Evolutionary conservation across 1,140 invertebrate species (phyloP), one percentile per base, ranked within the genome.

Genomic region (Hyposmocoma kahamanoa): DNA sequence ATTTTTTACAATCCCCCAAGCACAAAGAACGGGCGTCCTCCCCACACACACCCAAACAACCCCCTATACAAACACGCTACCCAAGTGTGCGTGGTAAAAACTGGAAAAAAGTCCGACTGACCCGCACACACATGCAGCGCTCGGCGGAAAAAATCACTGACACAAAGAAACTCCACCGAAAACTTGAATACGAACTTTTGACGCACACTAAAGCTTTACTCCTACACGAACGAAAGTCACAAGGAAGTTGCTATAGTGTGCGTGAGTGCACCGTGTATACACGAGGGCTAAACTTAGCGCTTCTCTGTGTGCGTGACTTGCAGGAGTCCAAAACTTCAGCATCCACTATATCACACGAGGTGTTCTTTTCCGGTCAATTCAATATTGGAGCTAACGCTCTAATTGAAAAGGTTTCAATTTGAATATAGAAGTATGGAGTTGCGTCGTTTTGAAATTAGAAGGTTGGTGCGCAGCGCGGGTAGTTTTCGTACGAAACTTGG

Each of bases 81-180:
- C 20, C 49, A 10, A 53, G 67, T 74, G 70, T 67, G 73, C 47
- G 72, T 69, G 56, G 59, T 66, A 78, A 82, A 81, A 84, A 82
- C 76, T 78, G 70, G 74, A 77, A 84, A 84, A 84, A 84, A 84
- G 79, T 66, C n/a, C 67, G 51, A 79, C 77, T 84, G 79, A 81
- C 77, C 75, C 50, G 62, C 78, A 75, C 81, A 83, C 81, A 84
- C 77, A 67, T 24, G 47, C 47, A 52, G 47, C 49, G 48, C 53
- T 28, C 66, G 66, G 72, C 73, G 77, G 72, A 84, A 84, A 84
- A 84, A 84, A 84, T 83, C 77, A 84, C 79, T 63, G 77, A 84
- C 81, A 84, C 81, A 84, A 84, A 84, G 81, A 84, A 83, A 80
- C 68, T 81, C 75, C 65, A 74, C 77, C 81, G 66, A 83, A 84